phyloP scores from a whole-genome alignment of 2,888 invertebrate species.

The Choristoneura rosaceana region DNA sequence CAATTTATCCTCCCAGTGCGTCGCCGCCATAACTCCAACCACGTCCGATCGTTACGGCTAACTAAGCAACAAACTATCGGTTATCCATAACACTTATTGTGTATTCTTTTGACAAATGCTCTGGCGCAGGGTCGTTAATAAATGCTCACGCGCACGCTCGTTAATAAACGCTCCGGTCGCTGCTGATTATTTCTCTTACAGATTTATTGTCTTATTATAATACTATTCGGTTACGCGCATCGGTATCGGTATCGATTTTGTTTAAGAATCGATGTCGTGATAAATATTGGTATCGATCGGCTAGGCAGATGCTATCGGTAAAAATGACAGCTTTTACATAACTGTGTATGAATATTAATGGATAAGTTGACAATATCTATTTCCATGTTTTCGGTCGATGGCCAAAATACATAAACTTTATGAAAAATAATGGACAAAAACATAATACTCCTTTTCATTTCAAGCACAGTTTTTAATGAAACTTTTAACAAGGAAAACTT shows the following conservation, averaged over 20 bases:
- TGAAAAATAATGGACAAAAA: too few species aligned
- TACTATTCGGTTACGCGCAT: conserved; percentile 39
- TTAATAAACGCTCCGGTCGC: conserved; percentile 58
- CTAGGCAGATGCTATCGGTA: neutral
- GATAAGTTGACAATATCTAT: neutral
- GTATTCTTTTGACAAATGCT: conserved; percentile 79
- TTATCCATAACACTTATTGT: conserved; percentile 82
- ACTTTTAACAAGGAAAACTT: too few species aligned
- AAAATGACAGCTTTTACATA: neutral
- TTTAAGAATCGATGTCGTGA: conserved; percentile 13
- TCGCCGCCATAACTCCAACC: conserved; percentile 51
- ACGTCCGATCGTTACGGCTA: conserved; percentile 65
- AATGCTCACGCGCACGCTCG: conserved; percentile 63
- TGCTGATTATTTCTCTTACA: conserved; percentile 62
- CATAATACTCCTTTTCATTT: too few species aligned
- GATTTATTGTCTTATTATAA: conserved; percentile 59
- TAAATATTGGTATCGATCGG: neutral
- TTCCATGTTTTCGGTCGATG: too few species aligned
- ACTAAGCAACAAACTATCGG: conserved; percentile 80
- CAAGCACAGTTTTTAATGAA: too few species aligned
- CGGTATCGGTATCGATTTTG: conserved; percentile 12
- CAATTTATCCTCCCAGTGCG: conserved; percentile 49
- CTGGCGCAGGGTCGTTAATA: conserved; percentile 65
- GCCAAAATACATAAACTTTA: too few species aligned
- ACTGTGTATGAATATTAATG: neutral